Conservation (phyloP, 2,113 vertebrate genomes). For the Zingel zingel region DNA sequence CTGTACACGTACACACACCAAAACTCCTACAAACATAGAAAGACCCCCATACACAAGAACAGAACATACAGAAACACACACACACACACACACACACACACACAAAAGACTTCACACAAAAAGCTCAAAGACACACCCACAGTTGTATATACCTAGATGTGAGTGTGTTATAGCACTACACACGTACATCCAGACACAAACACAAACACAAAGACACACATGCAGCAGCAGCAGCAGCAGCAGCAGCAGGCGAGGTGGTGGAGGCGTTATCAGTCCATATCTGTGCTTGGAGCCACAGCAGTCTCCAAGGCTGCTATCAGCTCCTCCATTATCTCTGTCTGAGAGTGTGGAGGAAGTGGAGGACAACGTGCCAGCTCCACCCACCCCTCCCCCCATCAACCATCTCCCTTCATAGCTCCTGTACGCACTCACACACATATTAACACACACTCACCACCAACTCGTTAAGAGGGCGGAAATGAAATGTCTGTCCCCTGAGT, state of each 20-base stretch:
- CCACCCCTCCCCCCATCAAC: conserved; percentile 49
- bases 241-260: conserved; percentile 85
- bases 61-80: background rate
- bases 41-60: background rate
- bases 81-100: background rate
- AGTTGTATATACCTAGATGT: conserved; percentile 15
- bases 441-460: conserved; percentile 66
- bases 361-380: conserved; percentile 85
- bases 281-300: conserved; percentile 91
- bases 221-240: conserved; percentile 14
- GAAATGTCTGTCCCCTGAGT: conserved; percentile 86
- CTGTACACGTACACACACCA: conserved; percentile 10
- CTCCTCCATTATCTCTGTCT: conserved; percentile 93
- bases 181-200: conserved; percentile 26
- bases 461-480: conserved; percentile 96
- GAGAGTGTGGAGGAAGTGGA: conserved; percentile 84
- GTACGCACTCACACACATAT: conserved; percentile 23
- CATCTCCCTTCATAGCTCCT: conserved; percentile 72
- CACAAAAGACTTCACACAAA: background rate
- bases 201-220: conserved; percentile 25
- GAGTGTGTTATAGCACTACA: conserved; percentile 15
- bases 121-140: conserved; percentile 12
- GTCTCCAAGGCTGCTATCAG: conserved; percentile 98
- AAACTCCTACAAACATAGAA: conserved; percentile 3
- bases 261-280: conserved; percentile 94